Conservation (phyloP, 2,888 invertebrate species). For the Polymixis flavicincta region DNA sequence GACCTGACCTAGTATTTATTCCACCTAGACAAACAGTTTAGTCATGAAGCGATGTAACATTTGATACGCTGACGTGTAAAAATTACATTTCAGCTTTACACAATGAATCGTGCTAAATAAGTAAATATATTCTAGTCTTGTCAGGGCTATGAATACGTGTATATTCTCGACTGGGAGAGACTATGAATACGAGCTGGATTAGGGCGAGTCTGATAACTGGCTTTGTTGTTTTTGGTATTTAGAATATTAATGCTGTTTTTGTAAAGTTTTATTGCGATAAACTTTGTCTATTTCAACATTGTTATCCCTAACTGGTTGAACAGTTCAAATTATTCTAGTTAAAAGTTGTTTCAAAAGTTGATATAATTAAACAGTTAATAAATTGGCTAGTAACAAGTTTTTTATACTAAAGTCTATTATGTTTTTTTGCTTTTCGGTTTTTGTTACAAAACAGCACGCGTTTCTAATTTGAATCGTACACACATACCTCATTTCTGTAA, state of each 20-base stretch:
- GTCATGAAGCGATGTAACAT: conserved; percentile 47
- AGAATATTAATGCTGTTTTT: conserved; percentile 53
- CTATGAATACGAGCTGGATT: conserved; percentile 58
- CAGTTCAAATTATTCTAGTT: conserved; percentile 43
- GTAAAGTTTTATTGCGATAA: conserved; percentile 47
- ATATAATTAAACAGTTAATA: conserved; percentile 39
- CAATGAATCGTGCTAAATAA: conserved; percentile 45
- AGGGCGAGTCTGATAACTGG: conserved; percentile 32
- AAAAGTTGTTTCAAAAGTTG: conserved; percentile 43
- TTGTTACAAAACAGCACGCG: neutral
- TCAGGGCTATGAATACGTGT: conserved; percentile 54
- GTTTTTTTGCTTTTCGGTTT: neutral
- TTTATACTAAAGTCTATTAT: conserved; percentile 11
- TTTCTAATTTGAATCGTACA: neutral
- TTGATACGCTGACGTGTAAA: conserved; percentile 48
- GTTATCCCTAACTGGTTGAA: conserved; percentile 44
- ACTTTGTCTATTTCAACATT: conserved; percentile 45
- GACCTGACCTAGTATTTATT: conserved; percentile 42
- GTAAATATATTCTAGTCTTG: conserved; percentile 56
- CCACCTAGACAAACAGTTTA: conserved; percentile 45
- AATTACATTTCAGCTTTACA: conserved; percentile 32
- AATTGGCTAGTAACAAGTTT: conserved; percentile 31
- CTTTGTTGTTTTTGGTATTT: conserved; percentile 52
- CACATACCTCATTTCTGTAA: neutral
- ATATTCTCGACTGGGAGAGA: conserved; percentile 22